Base-by-base conservation (phyloP, 2,113 vertebrate species). In the Vulpes lagopus region DNA sequence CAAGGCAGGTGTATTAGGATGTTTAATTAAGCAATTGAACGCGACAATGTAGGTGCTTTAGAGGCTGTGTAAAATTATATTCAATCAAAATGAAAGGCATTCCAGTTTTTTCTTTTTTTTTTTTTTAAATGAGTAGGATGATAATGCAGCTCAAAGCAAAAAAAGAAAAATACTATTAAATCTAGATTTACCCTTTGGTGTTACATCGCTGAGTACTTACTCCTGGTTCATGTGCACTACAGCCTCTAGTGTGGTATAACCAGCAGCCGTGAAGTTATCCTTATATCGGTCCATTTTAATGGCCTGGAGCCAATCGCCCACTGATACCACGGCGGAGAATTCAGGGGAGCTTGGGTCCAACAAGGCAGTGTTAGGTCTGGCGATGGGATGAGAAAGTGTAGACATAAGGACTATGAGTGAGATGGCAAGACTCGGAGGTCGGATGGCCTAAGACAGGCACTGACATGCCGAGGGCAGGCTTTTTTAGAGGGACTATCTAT, bases 201-300 rank as follows among this genome's bases (percentile, higher is more conserved):
- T 98, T 98, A 98, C 97, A 98, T 98, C 79, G 74, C 98, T 97
- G 96, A 97, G 96, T 98, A 99, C 99, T 99, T 99, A 99, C 99
- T 99, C 99, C 99, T 99, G 99, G 97, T 99, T 99, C 99, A 99
- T 99, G 98, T 99, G 99, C 97, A 99, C 99, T 98, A 99, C 99
- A 64, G 99, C 99, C 98, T 99, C 99, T 94, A 99, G 99, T 81
- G 98, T 99, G 98, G 99, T 99, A 98, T 99, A 99, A 95, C 99
- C 99, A 5, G 99, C 99, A 89, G 99, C 99, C 59, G 99, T 99
- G 99, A 99, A 99, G 99, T 99, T 99, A 98, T 99, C 99, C 97
- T 99, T 99, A 99, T 99, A 99, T 98, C 99, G 99, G 96, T 99
- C 99, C 99, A 99, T 99, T 99, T 99, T 99, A 97, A 99, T 99